Conservation (phyloP, 2,888 invertebrate genomes). For the Euclidia mi region DNA sequence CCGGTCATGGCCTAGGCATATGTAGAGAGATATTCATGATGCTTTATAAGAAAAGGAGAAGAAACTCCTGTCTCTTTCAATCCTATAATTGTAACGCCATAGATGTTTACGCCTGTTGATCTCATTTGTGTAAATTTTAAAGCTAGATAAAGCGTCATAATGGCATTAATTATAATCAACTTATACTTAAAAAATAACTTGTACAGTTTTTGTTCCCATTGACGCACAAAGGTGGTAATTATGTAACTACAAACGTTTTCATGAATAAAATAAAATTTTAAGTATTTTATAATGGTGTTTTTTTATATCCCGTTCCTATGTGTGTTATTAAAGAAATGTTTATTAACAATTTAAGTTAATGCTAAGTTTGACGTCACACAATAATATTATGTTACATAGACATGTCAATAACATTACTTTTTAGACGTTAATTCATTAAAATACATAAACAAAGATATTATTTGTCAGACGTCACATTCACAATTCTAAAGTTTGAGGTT, state of each 20-base stretch:
- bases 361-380: not conserved
- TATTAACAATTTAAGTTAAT: not conserved
- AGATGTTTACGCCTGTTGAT: constrained; percentile 61
- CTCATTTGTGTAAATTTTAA: constrained; percentile 63
- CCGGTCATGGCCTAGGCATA: too few species aligned
- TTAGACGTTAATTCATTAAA: too few species aligned
- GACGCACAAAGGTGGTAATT: constrained; percentile 42
- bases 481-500: too few species aligned
- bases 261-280: constrained; percentile 35
- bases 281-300: constrained; percentile 10
- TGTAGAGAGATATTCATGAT: not conserved
- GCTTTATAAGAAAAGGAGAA: not conserved
- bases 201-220: constrained; percentile 17
- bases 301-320: constrained; percentile 7
- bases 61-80: not conserved
- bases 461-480: too few species aligned
- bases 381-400: too few species aligned
- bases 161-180: constrained; percentile 1
- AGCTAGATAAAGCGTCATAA: constrained; percentile 4
- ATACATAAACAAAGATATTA: too few species aligned
- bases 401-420: too few species aligned
- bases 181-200: constrained; percentile 9
- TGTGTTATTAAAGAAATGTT: not conserved
- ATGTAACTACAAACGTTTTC: constrained; percentile 32
- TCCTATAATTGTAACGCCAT: constrained; percentile 10